These are phyloP conservation scores for Argyra leucocephala DNA, from an alignment of 2,888 invertebrate species.

Conservation along the genomic window DNA sequence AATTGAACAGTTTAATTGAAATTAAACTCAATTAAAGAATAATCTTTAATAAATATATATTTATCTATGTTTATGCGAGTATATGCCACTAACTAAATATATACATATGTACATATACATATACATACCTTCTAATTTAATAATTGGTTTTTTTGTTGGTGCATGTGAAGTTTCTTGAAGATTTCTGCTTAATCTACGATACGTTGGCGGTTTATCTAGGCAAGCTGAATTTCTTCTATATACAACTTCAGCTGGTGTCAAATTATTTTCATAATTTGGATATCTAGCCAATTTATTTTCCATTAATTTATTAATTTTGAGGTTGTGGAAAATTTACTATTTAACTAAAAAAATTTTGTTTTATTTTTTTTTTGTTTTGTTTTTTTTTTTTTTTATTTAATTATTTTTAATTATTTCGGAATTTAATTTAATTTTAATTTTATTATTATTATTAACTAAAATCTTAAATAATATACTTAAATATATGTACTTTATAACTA, in stretches of 20 bases:
- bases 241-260: neutral
- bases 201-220: neutral
- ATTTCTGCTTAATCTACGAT: neutral
- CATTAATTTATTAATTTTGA: neutral
- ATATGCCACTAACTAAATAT: too few relatives aligned
- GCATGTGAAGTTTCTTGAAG: neutral
- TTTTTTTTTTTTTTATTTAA: neutral
- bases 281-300: slow-evolving; percentile 1
- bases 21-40: too few relatives aligned
- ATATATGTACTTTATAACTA: neutral
- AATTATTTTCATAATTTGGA: neutral
- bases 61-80: too few relatives aligned
- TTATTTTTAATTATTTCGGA: neutral
- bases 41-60: too few relatives aligned
- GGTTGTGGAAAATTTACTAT: neutral
- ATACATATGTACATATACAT: neutral
- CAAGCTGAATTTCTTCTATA: neutral
- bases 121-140: neutral
- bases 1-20: too few relatives aligned
- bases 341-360: neutral
- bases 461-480: too few relatives aligned
- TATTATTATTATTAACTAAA: too few relatives aligned
- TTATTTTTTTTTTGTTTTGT: neutral
- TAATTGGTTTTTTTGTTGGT: neutral
- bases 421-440: too few relatives aligned